phyloP scores from a whole-genome alignment of 2,888 invertebrate genomes.

The Bimastos eiseni region DNA sequence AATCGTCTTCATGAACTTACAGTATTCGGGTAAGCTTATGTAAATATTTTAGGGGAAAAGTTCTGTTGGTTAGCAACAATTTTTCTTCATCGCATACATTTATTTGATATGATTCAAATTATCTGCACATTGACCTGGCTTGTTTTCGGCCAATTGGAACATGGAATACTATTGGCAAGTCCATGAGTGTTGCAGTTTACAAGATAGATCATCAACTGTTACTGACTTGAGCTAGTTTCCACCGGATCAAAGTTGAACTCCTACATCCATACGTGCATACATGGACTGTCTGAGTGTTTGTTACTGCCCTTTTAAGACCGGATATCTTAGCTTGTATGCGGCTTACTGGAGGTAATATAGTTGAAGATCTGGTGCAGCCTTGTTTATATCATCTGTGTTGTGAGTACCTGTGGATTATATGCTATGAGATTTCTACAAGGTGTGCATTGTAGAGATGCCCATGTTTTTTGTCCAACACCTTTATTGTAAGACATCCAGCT shows the following conservation, averaged over 20 bases:
- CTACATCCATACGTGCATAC: background rate
- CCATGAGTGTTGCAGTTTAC: background rate
- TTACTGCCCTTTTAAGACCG: background rate
- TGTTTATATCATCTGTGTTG: background rate
- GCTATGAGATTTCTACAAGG: background rate
- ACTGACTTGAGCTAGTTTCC: background rate
- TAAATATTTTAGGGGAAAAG: background rate
- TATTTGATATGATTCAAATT: background rate
- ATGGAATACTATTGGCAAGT: background rate
- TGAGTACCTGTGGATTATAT: background rate
- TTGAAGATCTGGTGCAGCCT: background rate
- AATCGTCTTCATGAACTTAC: slow-evolving; percentile 13
- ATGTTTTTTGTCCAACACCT: background rate
- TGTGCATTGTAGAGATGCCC: background rate
- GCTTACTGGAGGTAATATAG: background rate
- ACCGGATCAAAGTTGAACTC: background rate
- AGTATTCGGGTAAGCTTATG: background rate
- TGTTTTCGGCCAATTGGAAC: background rate
- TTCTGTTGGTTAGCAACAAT: background rate
- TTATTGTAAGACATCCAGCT: background rate
- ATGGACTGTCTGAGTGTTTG: background rate
- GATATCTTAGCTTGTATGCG: background rate
- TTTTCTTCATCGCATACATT: background rate
- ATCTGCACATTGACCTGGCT: no score
- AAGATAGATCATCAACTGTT: background rate